Evolutionary conservation across 2,888 invertebrate species (phyloP).

Genomic region (Torymus aiolomorphi): DNA sequence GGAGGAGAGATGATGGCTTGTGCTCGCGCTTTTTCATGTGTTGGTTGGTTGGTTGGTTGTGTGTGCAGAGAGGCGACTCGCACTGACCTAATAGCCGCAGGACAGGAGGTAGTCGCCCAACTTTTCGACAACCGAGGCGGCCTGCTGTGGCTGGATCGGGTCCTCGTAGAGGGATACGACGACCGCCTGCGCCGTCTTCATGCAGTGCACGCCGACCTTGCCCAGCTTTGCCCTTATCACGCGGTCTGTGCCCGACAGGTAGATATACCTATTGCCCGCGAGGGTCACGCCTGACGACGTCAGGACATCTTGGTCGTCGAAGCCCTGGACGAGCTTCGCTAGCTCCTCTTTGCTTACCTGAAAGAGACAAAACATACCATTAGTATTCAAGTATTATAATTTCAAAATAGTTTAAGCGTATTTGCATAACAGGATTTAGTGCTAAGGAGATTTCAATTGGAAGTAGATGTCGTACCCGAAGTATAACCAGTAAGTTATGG

Average conservation of each 20-base stretch:
- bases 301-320: conserved; percentile 91
- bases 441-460: too few relatives aligned
- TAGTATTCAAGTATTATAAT: too few relatives aligned
- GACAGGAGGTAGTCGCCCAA: conserved; percentile 97
- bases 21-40: background rate
- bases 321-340: conserved; percentile 91
- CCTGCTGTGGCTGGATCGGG: conserved; percentile 97
- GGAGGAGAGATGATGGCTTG: background rate
- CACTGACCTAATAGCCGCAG: conserved; percentile 91
- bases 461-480: too few relatives aligned
- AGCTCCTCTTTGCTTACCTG: conserved; percentile 95
- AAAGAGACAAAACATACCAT: conserved; percentile 23
- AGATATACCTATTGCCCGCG: conserved; percentile 95
- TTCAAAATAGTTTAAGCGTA: too few relatives aligned
- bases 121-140: conserved; percentile 97
- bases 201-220: conserved; percentile 95
- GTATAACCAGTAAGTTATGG: too few relatives aligned
- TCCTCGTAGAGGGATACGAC: conserved; percentile 96
- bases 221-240: conserved; percentile 95
- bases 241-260: conserved; percentile 95
- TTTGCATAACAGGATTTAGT: too few relatives aligned
- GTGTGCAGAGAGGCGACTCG: conserved; percentile 18
- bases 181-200: conserved; percentile 96
- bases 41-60: background rate
- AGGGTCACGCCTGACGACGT: conserved; percentile 94